Base-by-base conservation (phyloP, 1,140 invertebrate species). In the Vanessa tameamea region DNA sequence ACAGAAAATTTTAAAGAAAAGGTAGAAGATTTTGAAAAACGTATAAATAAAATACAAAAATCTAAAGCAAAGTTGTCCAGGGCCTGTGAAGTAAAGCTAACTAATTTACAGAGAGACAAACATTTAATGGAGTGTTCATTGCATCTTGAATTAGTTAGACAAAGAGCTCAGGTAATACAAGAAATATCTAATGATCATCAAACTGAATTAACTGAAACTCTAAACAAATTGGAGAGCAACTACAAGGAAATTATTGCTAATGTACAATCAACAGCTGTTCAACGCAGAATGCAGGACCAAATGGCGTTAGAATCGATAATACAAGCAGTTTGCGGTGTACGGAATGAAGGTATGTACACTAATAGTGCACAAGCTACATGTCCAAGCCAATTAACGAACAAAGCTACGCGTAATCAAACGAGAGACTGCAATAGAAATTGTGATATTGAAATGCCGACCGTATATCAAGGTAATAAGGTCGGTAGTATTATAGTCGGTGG, bases 221-320 rank as follows among this genome's bases (percentile, higher is more conserved):
- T 92, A 20, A 84, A 86, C 14, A 92, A 90, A 76, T 76, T 92
- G 31, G 90, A 92, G 81, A 77, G 53, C n/a, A 92, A 90, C 76
- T 92, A 92, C 64, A 91, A 91, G 74, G 87, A 89, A 14, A 89
- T 92, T 11, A 85, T 92, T 48, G 87, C 87, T 4, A 90, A 84
- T 64, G 82, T 92, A 47, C 90, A 92, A 83, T 82, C 87, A 6
- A 90, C 89, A 0, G 87, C 89, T 47, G 88, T 92, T 64, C 86
- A 92, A 69, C 76, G 88, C 47, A 81, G 87, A 75, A 81, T 90
- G 59, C 88, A 90, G 68, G 90, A 92, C 73, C 89, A 92, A 78
- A 78, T 87, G 20, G 80, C 87, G 37, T 76, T 92, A 23, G 87
- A 89, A 76, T 83, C 87, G 15, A 79, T 92, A 51, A 76, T 92